Percentiles rank a stretch among this genome's conserved stretches.
These are phyloP conservation scores for Papilio helenus DNA, from an alignment of 1,140 invertebrate genomes.

Conservation along the genomic window DNA sequence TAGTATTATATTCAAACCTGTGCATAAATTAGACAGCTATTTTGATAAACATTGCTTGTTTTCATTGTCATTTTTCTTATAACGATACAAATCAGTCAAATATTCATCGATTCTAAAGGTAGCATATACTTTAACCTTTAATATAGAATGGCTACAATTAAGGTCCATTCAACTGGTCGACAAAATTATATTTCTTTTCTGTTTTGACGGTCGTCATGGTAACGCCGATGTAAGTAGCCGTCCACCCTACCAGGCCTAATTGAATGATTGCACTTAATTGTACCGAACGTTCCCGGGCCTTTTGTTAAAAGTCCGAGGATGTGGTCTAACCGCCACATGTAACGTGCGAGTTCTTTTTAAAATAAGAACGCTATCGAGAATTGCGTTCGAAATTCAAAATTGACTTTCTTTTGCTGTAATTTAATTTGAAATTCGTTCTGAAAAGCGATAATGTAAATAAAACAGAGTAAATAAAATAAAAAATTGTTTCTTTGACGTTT, in stretches of 20 bases:
- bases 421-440: background rate
- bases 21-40: no score
- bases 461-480: background rate
- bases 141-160: conserved; percentile 3
- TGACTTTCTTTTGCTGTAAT: background rate
- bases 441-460: background rate
- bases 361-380: conserved; percentile 20
- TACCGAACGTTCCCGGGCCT: conserved; percentile 46
- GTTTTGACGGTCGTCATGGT: conserved; percentile 45
- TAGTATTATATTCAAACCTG: no score
- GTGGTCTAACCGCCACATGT: conserved; percentile 61
- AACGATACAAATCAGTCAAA: conserved; percentile 20
- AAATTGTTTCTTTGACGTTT: background rate
- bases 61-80: no score
- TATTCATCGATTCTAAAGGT: background rate
- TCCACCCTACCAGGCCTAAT: conserved; percentile 58
- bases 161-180: conserved; percentile 15
- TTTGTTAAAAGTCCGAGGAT: conserved; percentile 54
- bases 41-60: no score
- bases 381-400: conserved; percentile 21
- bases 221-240: conserved; percentile 43
- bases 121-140: conserved; percentile 10
- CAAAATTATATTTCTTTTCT: conserved; percentile 41
- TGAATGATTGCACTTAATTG: conserved; percentile 71
- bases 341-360: background rate